Conservation (phyloP, 2,113 vertebrate genomes). For the Oncorhynchus keta region DNA sequence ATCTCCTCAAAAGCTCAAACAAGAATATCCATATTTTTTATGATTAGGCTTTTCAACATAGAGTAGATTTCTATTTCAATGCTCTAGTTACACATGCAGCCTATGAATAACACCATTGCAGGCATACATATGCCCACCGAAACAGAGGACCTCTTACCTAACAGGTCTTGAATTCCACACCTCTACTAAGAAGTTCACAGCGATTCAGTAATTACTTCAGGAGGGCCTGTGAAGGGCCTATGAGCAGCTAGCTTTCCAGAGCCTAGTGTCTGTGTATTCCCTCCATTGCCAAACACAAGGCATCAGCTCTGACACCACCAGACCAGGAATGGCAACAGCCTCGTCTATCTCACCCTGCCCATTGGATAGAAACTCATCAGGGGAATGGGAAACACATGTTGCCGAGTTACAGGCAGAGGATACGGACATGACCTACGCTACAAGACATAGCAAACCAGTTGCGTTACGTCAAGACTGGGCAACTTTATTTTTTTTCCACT, state of each 20-base stretch:
- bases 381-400: neutral
- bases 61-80: too few species aligned
- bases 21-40: too few species aligned
- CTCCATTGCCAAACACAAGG: constrained; percentile 4
- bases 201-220: constrained; percentile 15
- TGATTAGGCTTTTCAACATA: too few species aligned
- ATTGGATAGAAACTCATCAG: neutral
- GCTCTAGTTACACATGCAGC: neutral
- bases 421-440: neutral
- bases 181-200: constrained; percentile 35
- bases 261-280: neutral
- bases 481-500: neutral
- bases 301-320: constrained; percentile 15
- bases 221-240: neutral
- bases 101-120: neutral
- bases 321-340: constrained; percentile 29
- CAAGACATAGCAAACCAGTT: constrained; percentile 18
- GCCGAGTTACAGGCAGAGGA: neutral
- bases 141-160: neutral
- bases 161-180: constrained; percentile 25
- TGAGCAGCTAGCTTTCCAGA: neutral
- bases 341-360: neutral
- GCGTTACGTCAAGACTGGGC: neutral
- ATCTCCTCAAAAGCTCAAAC: too few species aligned
- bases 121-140: neutral